Conservation (phyloP, 2,113 vertebrate genomes). For the Strix uralensis region DNA sequence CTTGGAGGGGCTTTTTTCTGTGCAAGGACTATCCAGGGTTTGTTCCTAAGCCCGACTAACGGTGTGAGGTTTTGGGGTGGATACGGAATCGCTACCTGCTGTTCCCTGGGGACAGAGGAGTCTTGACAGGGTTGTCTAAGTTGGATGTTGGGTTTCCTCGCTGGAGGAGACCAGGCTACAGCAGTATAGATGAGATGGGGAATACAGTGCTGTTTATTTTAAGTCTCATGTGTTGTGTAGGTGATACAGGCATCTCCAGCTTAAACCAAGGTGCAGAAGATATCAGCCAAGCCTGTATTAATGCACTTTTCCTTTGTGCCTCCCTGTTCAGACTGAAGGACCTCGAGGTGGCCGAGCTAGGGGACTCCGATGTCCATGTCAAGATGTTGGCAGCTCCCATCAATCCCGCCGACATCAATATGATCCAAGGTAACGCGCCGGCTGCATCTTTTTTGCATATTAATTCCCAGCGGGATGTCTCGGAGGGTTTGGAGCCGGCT, state of each 20-base stretch:
- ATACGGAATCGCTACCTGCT: accelerated
- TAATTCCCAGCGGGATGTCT: not conserved
- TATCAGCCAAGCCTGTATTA: not conserved
- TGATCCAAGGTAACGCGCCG: conserved; percentile 87
- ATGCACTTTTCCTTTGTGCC: not conserved
- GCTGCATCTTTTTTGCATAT: not conserved
- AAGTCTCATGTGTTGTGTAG: accelerated
- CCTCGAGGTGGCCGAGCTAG: conserved; percentile 69
- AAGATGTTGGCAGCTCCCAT: conserved; percentile 92
- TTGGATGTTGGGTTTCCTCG: not conserved
- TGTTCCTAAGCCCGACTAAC: not conserved
- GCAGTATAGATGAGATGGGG: not conserved
- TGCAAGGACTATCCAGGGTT: not conserved
- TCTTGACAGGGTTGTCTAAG: accelerated
- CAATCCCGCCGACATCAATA: conserved; percentile 95
- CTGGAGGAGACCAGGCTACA: not conserved
- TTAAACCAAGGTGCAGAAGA: not conserved
- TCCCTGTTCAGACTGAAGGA: conserved; percentile 79
- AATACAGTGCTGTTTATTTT: not conserved
- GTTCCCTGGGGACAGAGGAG: not conserved
- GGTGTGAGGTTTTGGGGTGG: not conserved
- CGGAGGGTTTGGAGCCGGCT: not conserved
- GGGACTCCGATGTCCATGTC: conserved; percentile 77
- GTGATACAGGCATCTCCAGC: not conserved
- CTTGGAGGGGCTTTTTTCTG: not conserved